Evolutionary conservation across 2,888 invertebrate species (phyloP).

Genomic region (Masnerella sp.): DNA sequence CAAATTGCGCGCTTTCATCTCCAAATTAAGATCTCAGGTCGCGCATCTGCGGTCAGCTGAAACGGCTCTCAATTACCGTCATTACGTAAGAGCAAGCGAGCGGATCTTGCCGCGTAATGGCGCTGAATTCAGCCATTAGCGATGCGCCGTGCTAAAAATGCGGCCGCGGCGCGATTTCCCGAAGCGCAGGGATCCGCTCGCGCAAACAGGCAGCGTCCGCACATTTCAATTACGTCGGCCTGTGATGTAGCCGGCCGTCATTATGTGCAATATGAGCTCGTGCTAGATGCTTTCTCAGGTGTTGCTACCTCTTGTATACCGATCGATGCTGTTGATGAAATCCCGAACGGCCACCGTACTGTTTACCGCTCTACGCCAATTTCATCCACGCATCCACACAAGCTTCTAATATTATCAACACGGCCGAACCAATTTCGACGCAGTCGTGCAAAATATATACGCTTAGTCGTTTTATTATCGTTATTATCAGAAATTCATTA

Average conservation of each 20-base stretch:
- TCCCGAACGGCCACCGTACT: constrained; percentile 62
- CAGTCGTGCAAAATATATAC: too few relatives aligned
- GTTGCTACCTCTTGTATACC: constrained; percentile 60
- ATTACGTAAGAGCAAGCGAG: constrained; percentile 64
- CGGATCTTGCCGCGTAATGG: constrained; percentile 59
- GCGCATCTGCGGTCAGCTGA: constrained; percentile 59
- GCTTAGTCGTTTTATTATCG: too few relatives aligned
- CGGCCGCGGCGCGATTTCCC: constrained; percentile 61
- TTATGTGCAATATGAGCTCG: constrained; percentile 73
- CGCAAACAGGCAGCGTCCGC: constrained; percentile 61
- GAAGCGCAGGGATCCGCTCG: constrained; percentile 44
- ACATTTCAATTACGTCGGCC: constrained; percentile 74
- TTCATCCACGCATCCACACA: constrained; percentile 28
- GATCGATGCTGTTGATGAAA: constrained; percentile 58
- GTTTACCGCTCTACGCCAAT: constrained; percentile 50
- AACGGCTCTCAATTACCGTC: constrained; percentile 65
- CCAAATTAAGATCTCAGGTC: constrained; percentile 58
- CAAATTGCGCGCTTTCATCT: constrained; percentile 54
- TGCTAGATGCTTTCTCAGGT: constrained; percentile 66
- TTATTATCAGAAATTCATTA: too few relatives aligned
- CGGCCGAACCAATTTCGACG: constrained; percentile 19
- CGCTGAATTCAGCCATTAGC: constrained; percentile 62
- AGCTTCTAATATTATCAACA: constrained; percentile 2
- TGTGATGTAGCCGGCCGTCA: constrained; percentile 70
- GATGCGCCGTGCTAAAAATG: constrained; percentile 49